Evolutionary conservation across 92 coral and sea anemone genomes (phyloP).

Genomic region (Parazoanthus darwini): DNA sequence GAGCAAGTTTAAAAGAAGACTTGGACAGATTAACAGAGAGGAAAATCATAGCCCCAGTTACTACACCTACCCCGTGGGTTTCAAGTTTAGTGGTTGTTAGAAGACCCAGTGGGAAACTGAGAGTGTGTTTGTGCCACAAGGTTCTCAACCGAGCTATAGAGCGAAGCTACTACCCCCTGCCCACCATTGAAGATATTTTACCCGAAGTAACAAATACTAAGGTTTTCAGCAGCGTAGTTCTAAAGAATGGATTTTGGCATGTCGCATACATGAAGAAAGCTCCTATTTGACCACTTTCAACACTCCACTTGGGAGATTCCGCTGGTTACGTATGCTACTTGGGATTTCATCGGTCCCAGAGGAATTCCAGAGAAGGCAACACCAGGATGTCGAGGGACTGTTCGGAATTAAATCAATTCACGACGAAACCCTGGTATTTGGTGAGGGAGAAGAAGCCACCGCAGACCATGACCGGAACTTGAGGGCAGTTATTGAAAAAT

Average conservation of each 20-base stretch:
- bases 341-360: slow-evolving; percentile 67
- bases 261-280: slow-evolving; percentile 43
- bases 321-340: slow-evolving; percentile 70
- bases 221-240: slow-evolving; percentile 22
- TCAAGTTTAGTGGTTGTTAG: slow-evolving; percentile 32
- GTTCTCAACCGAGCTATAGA: slow-evolving; percentile 29
- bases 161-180: slow-evolving; percentile 31
- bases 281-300: slow-evolving; percentile 45
- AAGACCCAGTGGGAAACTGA: slow-evolving; percentile 28
- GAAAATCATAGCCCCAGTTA: slow-evolving; percentile 19
- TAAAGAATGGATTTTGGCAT: slow-evolving; percentile 42
- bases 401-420: slow-evolving; percentile 47
- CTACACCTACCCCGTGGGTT: slow-evolving; percentile 30
- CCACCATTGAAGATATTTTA: slow-evolving; percentile 26
- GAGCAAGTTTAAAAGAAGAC: slow-evolving; percentile 13
- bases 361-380: slow-evolving; percentile 70
- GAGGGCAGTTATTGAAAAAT: too few relatives aligned
- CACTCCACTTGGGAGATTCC: slow-evolving; percentile 49
- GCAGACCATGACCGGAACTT: slow-evolving; percentile 54
- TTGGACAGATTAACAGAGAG: background rate
- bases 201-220: slow-evolving; percentile 21
- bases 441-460: slow-evolving; percentile 52
- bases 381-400: slow-evolving; percentile 52
- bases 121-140: slow-evolving; percentile 19
- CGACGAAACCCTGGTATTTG: slow-evolving; percentile 71